A percentile compares a stretch with the other conserved stretches of the same genome.
Conservation (phyloP, 2,113 vertebrate species). For the Colossoma macropomum region DNA sequence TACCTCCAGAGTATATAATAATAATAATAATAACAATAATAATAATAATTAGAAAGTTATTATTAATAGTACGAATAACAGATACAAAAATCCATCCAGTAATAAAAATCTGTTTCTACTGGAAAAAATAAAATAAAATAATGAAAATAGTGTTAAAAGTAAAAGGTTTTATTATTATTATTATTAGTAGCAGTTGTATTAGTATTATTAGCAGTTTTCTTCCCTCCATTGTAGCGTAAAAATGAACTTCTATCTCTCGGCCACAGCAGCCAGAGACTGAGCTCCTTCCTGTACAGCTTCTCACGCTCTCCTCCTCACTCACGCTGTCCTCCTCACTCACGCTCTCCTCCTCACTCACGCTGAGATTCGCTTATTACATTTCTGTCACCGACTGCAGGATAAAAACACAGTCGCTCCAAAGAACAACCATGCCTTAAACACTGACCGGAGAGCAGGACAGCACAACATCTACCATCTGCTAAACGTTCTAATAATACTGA, state of each 20-base stretch:
- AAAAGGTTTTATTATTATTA: too few relatives aligned
- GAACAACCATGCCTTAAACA: background rate
- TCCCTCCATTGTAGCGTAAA: background rate
- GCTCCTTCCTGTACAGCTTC: conserved; percentile 22
- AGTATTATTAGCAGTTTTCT: background rate
- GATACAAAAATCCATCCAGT: too few relatives aligned
- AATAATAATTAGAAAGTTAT: too few relatives aligned
- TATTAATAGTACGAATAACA: too few relatives aligned
- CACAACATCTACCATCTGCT: background rate
- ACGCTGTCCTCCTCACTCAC: conserved; percentile 27
- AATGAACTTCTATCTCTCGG: conserved; percentile 2
- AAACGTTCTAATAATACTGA: background rate
- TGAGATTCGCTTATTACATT: conserved; percentile 33
- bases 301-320: conserved; percentile 31
- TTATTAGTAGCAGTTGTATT: too few relatives aligned
- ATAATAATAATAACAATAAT: too few relatives aligned
- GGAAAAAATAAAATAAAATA: too few relatives aligned
- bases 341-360: conserved; percentile 20
- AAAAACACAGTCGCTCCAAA: background rate
- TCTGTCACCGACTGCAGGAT: background rate
- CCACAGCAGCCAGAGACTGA: background rate
- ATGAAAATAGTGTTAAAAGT: too few relatives aligned
- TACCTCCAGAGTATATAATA: too few relatives aligned
- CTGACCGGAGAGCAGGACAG: background rate
- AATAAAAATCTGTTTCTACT: too few relatives aligned